A percentile compares a stretch with the other conserved stretches of the same genome.
Conservation (phyloP, 2,888 invertebrate genomes). For the Pristionchus maxplancki region DNA sequence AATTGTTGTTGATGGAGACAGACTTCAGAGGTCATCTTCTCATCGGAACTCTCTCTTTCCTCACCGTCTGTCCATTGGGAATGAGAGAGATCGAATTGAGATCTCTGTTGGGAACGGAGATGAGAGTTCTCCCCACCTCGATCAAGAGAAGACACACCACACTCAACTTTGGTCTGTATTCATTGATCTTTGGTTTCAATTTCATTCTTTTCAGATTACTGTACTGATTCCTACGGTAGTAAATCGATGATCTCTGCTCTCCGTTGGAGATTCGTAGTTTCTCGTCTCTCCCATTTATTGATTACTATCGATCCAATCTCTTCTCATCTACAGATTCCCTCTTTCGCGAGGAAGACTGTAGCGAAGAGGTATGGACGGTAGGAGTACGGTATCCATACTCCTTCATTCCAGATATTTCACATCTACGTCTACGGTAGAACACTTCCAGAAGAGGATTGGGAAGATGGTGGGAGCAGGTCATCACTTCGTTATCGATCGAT, state of each 20-base stretch:
- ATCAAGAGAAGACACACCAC: slow-evolving; percentile 53
- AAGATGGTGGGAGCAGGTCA: background rate
- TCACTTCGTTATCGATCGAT: slow-evolving; percentile 22
- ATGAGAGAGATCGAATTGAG: slow-evolving; percentile 59
- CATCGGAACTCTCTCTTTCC: slow-evolving; percentile 57
- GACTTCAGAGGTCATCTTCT: slow-evolving; percentile 61
- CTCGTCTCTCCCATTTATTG: slow-evolving; percentile 38
- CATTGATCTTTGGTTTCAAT: background rate
- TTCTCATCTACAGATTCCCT: slow-evolving; percentile 5
- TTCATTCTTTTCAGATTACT: slow-evolving; percentile 55
- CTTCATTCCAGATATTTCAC: slow-evolving; percentile 42
- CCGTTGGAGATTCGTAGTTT: slow-evolving; percentile 48
- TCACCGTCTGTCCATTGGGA: slow-evolving; percentile 52
- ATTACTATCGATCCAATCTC: slow-evolving; percentile 5
- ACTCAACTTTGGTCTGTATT: slow-evolving; percentile 30
- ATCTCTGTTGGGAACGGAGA: slow-evolving; percentile 55
- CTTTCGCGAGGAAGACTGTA: slow-evolving; percentile 45
- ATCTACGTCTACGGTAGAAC: background rate
- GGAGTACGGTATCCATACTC: background rate
- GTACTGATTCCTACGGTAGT: slow-evolving; percentile 56
- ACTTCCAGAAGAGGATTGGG: slow-evolving; percentile 49
- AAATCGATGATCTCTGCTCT: slow-evolving; percentile 37
- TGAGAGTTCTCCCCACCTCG: slow-evolving; percentile 55
- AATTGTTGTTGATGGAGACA: slow-evolving; percentile 60
- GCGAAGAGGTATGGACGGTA: slow-evolving; percentile 32